phyloP scores from a whole-genome alignment of 2,888 invertebrate species.

The Hymenopus coronatus region DNA sequence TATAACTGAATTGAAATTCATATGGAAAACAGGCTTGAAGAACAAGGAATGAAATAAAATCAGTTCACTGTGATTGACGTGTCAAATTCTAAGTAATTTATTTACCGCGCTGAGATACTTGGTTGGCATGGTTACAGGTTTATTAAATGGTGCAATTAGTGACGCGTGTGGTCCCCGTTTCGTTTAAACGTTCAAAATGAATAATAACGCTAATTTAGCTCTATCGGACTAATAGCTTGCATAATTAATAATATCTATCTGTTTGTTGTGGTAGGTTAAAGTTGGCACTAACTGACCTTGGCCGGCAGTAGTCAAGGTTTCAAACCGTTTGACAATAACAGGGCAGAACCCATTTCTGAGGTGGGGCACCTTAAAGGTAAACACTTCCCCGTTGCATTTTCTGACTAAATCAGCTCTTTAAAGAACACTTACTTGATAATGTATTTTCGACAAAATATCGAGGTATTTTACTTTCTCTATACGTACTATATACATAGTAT shows the following conservation, averaged over 20 bases:
- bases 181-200: not conserved
- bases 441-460: too few species aligned
- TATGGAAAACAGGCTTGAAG: not conserved
- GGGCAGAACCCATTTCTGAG: too few species aligned
- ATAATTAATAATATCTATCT: not conserved
- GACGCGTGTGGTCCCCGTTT: not conserved
- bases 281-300: not conserved
- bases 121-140: not conserved
- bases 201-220: not conserved
- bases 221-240: not conserved
- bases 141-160: not conserved
- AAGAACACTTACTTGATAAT: too few species aligned
- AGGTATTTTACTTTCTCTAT: too few species aligned
- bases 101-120: too few species aligned
- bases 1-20: too few species aligned
- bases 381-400: too few species aligned
- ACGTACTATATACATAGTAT: too few species aligned
- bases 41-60: too few species aligned
- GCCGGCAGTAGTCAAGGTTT: not conserved
- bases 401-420: too few species aligned
- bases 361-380: too few species aligned
- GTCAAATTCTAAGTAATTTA: not conserved
- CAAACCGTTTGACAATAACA: not conserved
- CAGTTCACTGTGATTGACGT: not conserved
- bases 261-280: too few species aligned